phyloP scores from a whole-genome alignment of 2,797 vertebrate species.

The Sparus aurata region DNA sequence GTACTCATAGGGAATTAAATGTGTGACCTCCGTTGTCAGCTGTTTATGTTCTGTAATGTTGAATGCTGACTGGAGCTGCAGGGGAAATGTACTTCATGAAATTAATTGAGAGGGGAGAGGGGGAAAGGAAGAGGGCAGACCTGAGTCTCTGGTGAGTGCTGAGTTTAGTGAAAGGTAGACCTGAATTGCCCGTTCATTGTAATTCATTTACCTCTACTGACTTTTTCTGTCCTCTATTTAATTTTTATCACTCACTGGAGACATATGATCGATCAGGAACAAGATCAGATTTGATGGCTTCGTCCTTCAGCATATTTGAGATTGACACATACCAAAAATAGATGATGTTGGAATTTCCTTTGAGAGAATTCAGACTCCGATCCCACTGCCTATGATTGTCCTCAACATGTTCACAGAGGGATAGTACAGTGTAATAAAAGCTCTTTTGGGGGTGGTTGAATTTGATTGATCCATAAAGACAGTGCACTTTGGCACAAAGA shows the following conservation, averaged over 20 bases:
- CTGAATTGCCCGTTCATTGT: not conserved
- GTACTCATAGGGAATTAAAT: too few species aligned
- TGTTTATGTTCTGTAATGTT: too few species aligned
- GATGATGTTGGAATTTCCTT: not conserved
- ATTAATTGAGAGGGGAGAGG: too few species aligned
- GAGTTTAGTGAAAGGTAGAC: too few species aligned
- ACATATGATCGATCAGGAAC: not conserved
- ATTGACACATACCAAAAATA: not conserved
- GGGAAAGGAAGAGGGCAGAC: too few species aligned
- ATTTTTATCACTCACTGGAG: not conserved
- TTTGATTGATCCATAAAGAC: not conserved
- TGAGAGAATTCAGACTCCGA: not conserved
- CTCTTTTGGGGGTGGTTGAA: not conserved
- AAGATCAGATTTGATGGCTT: not conserved
- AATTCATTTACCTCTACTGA: not conserved
- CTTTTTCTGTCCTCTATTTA: conserved; percentile 1
- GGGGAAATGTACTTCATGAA: too few species aligned
- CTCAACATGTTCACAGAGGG: not conserved
- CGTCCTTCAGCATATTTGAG: not conserved
- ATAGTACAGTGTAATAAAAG: not conserved
- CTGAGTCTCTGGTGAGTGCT: too few species aligned
- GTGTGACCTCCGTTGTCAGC: too few species aligned
- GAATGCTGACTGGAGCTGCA: too few species aligned
- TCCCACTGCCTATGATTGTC: not conserved
- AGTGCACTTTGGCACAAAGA: not conserved